Evolutionary conservation across 2,113 vertebrate genomes (phyloP), one percentile per base, ranked within the genome.

Genomic region (Alethe castanea): DNA sequence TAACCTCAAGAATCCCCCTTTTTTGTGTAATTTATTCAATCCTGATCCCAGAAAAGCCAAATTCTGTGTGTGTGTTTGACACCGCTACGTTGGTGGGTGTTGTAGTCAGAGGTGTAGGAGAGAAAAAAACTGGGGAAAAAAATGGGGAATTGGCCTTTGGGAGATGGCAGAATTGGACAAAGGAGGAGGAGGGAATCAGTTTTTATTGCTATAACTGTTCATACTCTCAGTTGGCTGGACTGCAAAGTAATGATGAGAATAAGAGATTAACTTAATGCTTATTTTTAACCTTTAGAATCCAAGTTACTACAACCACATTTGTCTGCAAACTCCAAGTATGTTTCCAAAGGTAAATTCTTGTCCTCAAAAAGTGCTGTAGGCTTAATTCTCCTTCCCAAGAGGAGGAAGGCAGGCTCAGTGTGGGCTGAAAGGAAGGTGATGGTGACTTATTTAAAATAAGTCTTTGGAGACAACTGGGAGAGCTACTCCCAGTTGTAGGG

Each of bases 281-380:
- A 74, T 79, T 94, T 92, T 80, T 84, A 65, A 88, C 81, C 81
- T 61, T 91, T 70, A 70, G 56, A 80, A 48, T 59, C 29, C 87
- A 60, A 65, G 56, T 91, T 53, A 62, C 88, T 85, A 54, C 91
- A 80, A 25, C 4, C 60, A 25, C n/a, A 18, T 80, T 85, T 73
- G 53, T 47, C 23, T 82, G 65, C 47, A 36, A 50, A 8, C 61
- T 80, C 57, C 59, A 50, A 52, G 67, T 71, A n/a, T 76, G 62
- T 80, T 94, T 77, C 73, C 77, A 44, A 81, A 96, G 50, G 77
- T 83, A 65, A 69, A 84, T 54, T 22, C 78, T 17, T 45, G 35
- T 67, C 84, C 90, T 83, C 35, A 44, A 19, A 42, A 86, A 84
- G 45, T 11, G 29, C 50, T 3, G 13, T 53, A 52, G 42, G 44